Evolutionary conservation across 2,113 vertebrate genomes (phyloP).

Genomic region (Capricornis sumatraensis): DNA sequence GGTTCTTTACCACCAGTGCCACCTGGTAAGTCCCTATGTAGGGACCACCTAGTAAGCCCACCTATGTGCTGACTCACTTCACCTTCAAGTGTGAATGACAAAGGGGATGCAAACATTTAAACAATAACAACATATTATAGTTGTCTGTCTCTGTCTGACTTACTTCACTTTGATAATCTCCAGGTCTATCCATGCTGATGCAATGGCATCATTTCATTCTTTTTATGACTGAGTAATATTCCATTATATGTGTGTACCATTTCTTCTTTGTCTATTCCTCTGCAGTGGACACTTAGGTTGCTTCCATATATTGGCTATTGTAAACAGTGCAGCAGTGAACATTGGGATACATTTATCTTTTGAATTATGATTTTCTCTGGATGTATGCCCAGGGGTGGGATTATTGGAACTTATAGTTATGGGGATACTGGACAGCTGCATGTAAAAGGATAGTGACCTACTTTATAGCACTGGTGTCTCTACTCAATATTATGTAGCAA

Average conservation of each 20-base stretch:
- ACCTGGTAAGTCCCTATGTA: neutral
- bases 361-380: neutral
- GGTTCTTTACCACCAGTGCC: accelerated
- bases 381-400: neutral
- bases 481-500: neutral
- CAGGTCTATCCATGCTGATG: neutral
- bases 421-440: neutral
- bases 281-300: neutral
- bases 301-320: neutral
- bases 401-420: neutral
- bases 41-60: neutral
- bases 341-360: neutral
- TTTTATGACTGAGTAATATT: neutral
- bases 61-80: neutral
- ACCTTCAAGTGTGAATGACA: neutral
- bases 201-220: neutral
- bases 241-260: neutral
- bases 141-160: neutral
- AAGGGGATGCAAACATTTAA: neutral
- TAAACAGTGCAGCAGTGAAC: neutral
- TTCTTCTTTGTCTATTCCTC: neutral
- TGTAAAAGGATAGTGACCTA: neutral
- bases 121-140: neutral
- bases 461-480: neutral
- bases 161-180: neutral